Conservation (phyloP, 2,113 vertebrate genomes). For the Gallinago jamesoni region DNA sequence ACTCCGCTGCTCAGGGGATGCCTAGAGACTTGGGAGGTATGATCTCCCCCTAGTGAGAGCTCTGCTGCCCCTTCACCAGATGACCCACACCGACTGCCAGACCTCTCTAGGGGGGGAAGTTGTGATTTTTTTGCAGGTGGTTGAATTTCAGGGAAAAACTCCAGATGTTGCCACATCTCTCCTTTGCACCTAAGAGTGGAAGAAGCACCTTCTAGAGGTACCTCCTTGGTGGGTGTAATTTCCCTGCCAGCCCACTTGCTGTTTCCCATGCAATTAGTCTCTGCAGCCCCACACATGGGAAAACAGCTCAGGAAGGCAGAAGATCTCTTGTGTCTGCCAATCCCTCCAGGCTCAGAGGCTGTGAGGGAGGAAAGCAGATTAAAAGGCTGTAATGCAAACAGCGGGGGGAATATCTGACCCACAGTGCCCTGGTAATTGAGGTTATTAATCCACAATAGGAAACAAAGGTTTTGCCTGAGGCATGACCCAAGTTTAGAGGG, state of each 20-base stretch:
- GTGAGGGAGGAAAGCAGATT: conserved; percentile 2
- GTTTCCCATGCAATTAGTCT: background rate
- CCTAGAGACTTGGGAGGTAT: background rate
- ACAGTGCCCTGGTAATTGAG: background rate
- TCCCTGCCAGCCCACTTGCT: background rate
- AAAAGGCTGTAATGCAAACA: background rate
- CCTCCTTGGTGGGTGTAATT: background rate
- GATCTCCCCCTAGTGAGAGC: accelerated
- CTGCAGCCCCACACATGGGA: background rate
- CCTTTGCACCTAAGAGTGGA: background rate
- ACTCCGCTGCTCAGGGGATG: background rate
- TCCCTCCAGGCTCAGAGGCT: background rate
- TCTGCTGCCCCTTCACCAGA: background rate
- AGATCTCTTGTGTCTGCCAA: accelerated
- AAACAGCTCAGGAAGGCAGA: background rate
- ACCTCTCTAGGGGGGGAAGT: accelerated
- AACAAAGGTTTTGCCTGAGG: background rate
- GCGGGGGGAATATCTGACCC: background rate
- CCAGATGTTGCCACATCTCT: background rate
- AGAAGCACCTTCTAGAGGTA: background rate
- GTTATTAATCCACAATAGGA: background rate
- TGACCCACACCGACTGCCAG: background rate
- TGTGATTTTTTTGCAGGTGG: background rate
- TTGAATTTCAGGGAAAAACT: background rate
- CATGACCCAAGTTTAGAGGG: background rate